Evolutionary conservation across 1,140 invertebrate species (phyloP).

Genomic region (Triops longicaudatus): DNA sequence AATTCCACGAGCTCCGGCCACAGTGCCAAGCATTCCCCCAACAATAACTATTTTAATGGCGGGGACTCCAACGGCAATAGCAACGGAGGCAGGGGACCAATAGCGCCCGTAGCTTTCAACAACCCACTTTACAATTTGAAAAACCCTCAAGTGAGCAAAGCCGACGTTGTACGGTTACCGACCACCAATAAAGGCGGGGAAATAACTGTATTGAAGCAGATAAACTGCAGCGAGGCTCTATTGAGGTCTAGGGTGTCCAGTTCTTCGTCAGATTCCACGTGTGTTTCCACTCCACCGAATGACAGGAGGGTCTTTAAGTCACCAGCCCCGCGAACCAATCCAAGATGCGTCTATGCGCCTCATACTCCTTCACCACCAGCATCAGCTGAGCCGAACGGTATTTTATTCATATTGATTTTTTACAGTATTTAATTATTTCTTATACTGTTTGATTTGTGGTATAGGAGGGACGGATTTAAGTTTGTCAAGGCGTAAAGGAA

Average conservation of each 20-base stretch:
- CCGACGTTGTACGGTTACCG: constrained; percentile 32
- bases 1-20: constrained; percentile 37
- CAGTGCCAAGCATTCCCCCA: constrained; percentile 40
- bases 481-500: constrained; percentile 29
- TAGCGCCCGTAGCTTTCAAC: constrained; percentile 67
- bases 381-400: constrained; percentile 29
- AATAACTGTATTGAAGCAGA: constrained; percentile 29
- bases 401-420: background rate
- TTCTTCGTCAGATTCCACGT: constrained; percentile 33
- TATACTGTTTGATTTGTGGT: constrained; percentile 24
- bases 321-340: constrained; percentile 37
- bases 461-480: constrained; percentile 28
- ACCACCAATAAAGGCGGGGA: constrained; percentile 22
- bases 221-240: background rate
- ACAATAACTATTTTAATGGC: constrained; percentile 30
- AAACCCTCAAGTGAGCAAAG: constrained; percentile 28
- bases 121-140: constrained; percentile 64
- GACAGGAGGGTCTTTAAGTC: constrained; percentile 35
- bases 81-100: constrained; percentile 32
- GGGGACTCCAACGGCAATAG: constrained; percentile 30
- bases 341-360: constrained; percentile 31
- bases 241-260: constrained; percentile 24
- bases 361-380: constrained; percentile 8
- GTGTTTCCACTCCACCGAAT: constrained; percentile 34
- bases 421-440: too few relatives aligned